Conservation (phyloP, 2,113 vertebrate species). For the Myrmecobius fasciatus region DNA sequence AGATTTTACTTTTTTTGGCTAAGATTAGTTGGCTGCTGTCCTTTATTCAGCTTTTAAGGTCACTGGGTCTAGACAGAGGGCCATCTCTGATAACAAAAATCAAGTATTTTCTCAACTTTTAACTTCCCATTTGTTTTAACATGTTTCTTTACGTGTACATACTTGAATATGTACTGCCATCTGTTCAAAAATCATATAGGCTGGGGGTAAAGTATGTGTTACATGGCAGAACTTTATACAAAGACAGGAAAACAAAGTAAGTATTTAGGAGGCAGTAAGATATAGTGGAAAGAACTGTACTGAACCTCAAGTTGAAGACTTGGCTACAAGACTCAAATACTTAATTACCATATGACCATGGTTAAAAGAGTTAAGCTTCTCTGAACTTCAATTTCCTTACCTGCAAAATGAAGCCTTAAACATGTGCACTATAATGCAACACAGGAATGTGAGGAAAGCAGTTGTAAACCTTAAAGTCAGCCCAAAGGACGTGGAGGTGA, state of each 20-base stretch:
- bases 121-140: neutral
- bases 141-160: neutral
- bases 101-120: neutral
- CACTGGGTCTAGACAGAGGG: neutral
- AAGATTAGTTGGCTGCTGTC: neutral
- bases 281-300: too few species aligned
- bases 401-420: neutral
- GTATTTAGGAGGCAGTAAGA: neutral
- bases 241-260: neutral
- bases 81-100: neutral
- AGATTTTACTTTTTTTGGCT: neutral
- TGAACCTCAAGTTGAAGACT: too few species aligned
- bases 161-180: neutral
- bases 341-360: neutral
- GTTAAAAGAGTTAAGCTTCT: neutral
- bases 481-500: neutral
- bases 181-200: neutral
- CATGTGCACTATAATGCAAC: neutral
- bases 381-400: neutral
- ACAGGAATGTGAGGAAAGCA: neutral
- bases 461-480: neutral
- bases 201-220: neutral
- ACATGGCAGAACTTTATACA: neutral
- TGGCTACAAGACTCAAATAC: neutral
- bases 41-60: neutral